Conservation (phyloP, 2,113 vertebrate genomes). For the Pogona vitticeps region DNA sequence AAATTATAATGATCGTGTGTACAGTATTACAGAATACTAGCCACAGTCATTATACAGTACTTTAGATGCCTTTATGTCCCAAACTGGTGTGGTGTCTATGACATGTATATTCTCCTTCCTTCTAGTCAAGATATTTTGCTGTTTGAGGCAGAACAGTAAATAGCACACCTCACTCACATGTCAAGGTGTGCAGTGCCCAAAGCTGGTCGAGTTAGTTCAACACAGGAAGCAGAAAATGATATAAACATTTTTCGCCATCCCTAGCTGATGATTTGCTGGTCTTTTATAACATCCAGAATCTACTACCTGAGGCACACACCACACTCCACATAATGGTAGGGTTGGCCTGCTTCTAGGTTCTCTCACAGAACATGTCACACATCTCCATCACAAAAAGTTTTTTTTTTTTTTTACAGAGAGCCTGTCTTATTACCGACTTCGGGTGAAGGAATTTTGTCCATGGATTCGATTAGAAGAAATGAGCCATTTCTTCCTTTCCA, state of each 20-base stretch:
- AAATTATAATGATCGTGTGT: background rate
- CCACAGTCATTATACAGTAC: background rate
- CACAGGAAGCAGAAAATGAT: background rate
- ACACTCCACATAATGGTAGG: background rate
- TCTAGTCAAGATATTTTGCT: background rate
- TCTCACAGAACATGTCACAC: background rate
- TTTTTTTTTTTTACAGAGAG: background rate
- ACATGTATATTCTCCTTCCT: background rate
- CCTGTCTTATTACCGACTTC: background rate
- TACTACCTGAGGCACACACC: background rate
- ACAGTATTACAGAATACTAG: background rate
- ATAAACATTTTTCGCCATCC: too few species aligned
- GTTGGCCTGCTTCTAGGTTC: background rate
- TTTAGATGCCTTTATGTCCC: background rate
- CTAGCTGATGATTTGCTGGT: background rate
- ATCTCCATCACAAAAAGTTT: background rate
- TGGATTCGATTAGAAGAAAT: background rate
- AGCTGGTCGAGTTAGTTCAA: background rate
- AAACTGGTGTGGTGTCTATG: background rate
- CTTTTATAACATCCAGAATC: background rate
- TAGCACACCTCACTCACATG: background rate
- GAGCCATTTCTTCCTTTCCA: background rate
- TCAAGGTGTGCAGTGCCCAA: background rate
- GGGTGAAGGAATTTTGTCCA: background rate
- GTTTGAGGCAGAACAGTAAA: background rate